Base-by-base conservation (phyloP, 2,888 invertebrate genomes). In the Latrodectus hesperus region DNA sequence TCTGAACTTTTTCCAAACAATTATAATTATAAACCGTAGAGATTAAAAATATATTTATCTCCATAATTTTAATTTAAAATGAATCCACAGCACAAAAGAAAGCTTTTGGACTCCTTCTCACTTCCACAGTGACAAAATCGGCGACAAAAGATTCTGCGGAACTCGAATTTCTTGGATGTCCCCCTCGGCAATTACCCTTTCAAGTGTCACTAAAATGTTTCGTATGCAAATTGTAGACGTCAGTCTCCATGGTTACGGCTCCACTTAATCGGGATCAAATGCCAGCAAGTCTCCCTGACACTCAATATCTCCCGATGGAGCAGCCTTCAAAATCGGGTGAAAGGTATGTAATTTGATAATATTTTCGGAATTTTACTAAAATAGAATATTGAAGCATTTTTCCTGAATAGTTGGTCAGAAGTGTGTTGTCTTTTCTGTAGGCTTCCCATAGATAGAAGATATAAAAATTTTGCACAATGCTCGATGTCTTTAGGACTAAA, bases 111-210 rank as follows among this genome's bases (percentile, higher is more conserved):
- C 2, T 6, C 6, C 38, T 38, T 38, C 6, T 1, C 38, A 38
- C 38, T 38, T 38, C 38, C 38, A 38, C 38, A 6, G 38, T 38
- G 38, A 38, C 38, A 38, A 38, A 38, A 38, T 71, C 64, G 64
- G 22, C 64, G 16, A 80, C 17, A 38, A 38, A 38, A 38, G 38
- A 38, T 38, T 38, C 38, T 38, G 72, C 65, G 80, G 72, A 71
- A 80, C 72, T 65, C 26, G 65, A 71, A 75, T 22, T 82, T 83
- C 51, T 38, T n/a, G 12, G 71, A 26, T 49, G 70, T 78, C 78
- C 84, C 84, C 71, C 49, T 67, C 55, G 84, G 84, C 84, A 73
- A 84, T 84, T 84, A 84, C 77, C 60, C 84, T 84, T 73, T 84
- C 84, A 84, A 73, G 72, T 73, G 84, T 84, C 84, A 84, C 64